A percentile compares a stretch with the other conserved stretches of the same genome.
Evolutionary conservation across 2,113 vertebrate genomes (phyloP).

Genomic region (Phainopepla nitens): DNA sequence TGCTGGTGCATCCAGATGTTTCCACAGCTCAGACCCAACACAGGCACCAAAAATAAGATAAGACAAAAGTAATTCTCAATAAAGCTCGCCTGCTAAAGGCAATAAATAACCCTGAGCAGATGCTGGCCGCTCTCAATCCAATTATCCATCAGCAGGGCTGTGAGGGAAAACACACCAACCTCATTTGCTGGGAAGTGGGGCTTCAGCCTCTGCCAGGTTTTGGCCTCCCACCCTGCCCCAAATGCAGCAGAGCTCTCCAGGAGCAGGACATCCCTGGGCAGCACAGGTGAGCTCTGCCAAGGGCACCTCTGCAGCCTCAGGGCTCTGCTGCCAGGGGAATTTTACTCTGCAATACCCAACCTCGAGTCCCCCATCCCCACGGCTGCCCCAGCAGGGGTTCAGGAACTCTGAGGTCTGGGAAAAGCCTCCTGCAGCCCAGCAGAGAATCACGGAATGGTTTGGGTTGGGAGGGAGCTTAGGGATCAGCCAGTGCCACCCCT

Average conservation of each 20-base stretch:
- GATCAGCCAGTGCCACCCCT: neutral
- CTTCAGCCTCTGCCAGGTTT: neutral
- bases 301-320: neutral
- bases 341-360: neutral
- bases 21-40: neutral
- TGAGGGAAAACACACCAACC: neutral
- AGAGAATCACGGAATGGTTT: neutral
- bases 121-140: neutral
- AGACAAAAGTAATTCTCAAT: neutral
- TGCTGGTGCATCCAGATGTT: neutral
- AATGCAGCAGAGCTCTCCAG: neutral
- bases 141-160: neutral
- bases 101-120: constrained; percentile 10
- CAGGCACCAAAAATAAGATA: neutral
- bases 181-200: neutral
- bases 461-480: neutral
- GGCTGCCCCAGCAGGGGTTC: neutral
- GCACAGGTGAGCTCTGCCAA: neutral
- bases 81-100: neutral
- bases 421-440: neutral
- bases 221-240: neutral
- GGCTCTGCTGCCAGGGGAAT: neutral
- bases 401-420: rapidly evolving
- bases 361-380: neutral
- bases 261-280: rapidly evolving